Percentiles rank a stretch among this genome's conserved stretches.
These are phyloP conservation scores for Cheilosia impressa DNA, from an alignment of 2,888 invertebrate genomes.

Conservation along the genomic window DNA sequence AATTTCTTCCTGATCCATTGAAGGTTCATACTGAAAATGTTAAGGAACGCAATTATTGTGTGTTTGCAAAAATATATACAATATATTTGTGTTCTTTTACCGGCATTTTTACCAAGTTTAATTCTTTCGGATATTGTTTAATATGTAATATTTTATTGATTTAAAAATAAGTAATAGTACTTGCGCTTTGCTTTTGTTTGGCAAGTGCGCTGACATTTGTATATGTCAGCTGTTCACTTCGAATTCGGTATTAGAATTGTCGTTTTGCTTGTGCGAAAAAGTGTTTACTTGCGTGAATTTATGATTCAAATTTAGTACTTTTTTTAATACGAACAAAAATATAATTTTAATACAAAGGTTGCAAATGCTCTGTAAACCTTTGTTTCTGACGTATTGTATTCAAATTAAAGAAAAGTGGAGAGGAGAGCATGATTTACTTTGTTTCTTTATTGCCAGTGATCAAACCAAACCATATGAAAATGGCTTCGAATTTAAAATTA, in stretches of 20 bases:
- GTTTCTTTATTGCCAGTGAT: too few species aligned
- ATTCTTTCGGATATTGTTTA: neutral
- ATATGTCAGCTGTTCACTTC: conserved; percentile 33
- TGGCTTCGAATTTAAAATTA: too few species aligned
- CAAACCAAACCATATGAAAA: too few species aligned
- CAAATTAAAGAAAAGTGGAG: too few species aligned
- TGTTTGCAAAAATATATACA: neutral
- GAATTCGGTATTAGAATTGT: conserved; percentile 39
- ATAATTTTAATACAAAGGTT: neutral
- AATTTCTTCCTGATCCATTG: conserved; percentile 85
- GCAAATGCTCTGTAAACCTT: too few species aligned
- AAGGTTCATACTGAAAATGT: conserved; percentile 46
- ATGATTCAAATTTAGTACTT: neutral
- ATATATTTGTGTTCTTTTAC: conserved; percentile 19
- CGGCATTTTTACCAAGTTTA: conserved; percentile 53
- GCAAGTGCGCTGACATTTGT: conserved; percentile 31
- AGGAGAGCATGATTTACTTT: too few species aligned
- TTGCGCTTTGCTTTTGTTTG: conserved; percentile 55
- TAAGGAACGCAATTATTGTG: neutral
- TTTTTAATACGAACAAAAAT: neutral
- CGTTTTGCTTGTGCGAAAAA: neutral
- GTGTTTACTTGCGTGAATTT: neutral
- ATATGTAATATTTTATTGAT: conserved; percentile 46
- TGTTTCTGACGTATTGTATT: too few species aligned
- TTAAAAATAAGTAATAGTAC: conserved; percentile 24